phyloP scores from a whole-genome alignment of 2,888 invertebrate species.

The Bruchidius siliquastri region DNA sequence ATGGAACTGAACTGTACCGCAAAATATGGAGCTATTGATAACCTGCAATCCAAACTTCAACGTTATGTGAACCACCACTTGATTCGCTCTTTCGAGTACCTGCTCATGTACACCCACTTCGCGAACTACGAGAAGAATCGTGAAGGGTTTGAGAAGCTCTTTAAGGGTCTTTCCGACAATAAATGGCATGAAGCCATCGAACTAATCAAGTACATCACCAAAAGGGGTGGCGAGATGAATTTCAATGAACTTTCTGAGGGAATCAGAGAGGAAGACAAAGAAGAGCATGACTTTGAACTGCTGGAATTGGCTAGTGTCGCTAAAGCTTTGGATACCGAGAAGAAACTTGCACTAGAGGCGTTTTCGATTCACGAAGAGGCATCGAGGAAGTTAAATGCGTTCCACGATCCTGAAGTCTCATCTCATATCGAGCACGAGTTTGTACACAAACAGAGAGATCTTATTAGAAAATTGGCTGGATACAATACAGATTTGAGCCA shows the following conservation, averaged over 20 bases:
- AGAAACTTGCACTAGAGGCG: slow-evolving; percentile 64
- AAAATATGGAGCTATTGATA: slow-evolving; percentile 57
- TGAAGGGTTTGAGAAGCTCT: slow-evolving; percentile 70
- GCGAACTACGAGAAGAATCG: slow-evolving; percentile 73
- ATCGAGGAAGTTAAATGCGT: slow-evolving; percentile 52
- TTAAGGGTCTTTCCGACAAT: slow-evolving; percentile 67
- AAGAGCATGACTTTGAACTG: slow-evolving; percentile 48
- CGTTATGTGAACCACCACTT: slow-evolving; percentile 62
- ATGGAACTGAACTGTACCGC: slow-evolving; percentile 56
- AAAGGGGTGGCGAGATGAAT: slow-evolving; percentile 63
- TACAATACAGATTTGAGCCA: slow-evolving; percentile 67
- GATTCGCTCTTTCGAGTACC: slow-evolving; percentile 68
- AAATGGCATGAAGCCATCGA: slow-evolving; percentile 70
- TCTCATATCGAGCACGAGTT: slow-evolving; percentile 76
- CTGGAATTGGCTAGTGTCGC: slow-evolving; percentile 69
- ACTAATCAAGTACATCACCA: slow-evolving; percentile 71
- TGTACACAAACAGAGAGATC: slow-evolving; percentile 63
- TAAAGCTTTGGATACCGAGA: slow-evolving; percentile 70
- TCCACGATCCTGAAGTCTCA: slow-evolving; percentile 67
- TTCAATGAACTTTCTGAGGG: slow-evolving; percentile 45
- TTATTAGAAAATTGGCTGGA: slow-evolving; percentile 67
- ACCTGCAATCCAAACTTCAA: slow-evolving; percentile 50
- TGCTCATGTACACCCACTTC: slow-evolving; percentile 71
- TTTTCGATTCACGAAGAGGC: slow-evolving; percentile 63
- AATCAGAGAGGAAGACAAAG: slow-evolving; percentile 40